Conservation (phyloP, 2,113 vertebrate genomes). For the Albula glossodonta region DNA sequence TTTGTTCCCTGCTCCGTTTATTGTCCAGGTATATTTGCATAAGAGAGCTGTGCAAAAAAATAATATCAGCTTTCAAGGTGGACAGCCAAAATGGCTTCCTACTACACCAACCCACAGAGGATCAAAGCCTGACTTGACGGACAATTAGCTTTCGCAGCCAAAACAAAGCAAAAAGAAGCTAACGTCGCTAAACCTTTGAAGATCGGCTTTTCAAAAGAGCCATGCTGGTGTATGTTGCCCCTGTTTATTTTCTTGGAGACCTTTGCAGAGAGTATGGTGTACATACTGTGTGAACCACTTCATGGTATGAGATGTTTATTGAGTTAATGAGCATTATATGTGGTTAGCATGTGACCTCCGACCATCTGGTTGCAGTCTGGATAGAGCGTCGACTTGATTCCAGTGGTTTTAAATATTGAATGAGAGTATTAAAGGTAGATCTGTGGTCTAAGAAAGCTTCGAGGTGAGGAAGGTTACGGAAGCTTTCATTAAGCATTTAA, state of each 20-base stretch:
- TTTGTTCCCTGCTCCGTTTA: constrained; percentile 43
- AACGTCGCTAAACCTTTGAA: neutral
- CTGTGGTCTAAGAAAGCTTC: constrained; percentile 29
- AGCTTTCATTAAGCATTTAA: constrained; percentile 67
- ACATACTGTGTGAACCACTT: too few species aligned
- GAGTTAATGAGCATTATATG: neutral
- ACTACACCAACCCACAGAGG: constrained; percentile 20
- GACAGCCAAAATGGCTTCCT: neutral
- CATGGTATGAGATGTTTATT: too few species aligned
- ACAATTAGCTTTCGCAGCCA: constrained; percentile 31
- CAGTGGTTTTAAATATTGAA: neutral
- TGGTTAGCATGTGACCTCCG: constrained; percentile 7
- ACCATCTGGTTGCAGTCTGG: constrained; percentile 52
- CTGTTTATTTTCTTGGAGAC: constrained; percentile 19
- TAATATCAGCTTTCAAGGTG: neutral
- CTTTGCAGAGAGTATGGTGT: too few species aligned
- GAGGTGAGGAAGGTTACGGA: constrained; percentile 47
- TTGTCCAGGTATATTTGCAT: constrained; percentile 40
- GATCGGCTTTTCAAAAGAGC: neutral
- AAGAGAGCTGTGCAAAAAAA: constrained; percentile 15
- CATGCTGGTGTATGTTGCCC: neutral
- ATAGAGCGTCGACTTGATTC: constrained; percentile 53
- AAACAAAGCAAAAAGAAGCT: neutral
- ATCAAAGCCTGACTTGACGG: constrained; percentile 25
- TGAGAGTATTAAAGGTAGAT: neutral